These are phyloP conservation scores for Palythoa caribaeorum DNA, from an alignment of 92 coral and sea anemone species.

Conservation along the genomic window DNA sequence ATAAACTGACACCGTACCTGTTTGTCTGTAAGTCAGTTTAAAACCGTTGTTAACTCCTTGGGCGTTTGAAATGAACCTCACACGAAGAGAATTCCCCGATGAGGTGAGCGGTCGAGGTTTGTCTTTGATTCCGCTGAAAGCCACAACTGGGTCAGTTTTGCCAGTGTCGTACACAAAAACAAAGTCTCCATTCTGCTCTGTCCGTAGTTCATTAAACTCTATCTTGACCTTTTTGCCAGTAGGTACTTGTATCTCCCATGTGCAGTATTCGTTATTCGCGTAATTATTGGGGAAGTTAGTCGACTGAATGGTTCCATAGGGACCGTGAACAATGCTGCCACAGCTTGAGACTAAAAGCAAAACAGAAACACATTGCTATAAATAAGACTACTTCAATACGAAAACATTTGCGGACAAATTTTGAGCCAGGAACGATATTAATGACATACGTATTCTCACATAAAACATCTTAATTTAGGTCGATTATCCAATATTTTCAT, in stretches of 20 bases:
- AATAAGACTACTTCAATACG: neutral
- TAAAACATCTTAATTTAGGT: too few species aligned
- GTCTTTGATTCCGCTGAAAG: constrained; percentile 88
- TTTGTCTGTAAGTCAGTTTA: constrained; percentile 81
- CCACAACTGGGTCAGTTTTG: constrained; percentile 86
- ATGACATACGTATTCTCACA: too few species aligned
- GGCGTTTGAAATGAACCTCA: constrained; percentile 88
- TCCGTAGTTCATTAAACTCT: constrained; percentile 83
- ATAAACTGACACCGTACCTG: constrained; percentile 65
- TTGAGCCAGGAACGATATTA: too few species aligned
- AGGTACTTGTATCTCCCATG: constrained; percentile 96
- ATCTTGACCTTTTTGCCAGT: constrained; percentile 90
- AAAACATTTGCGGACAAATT: neutral
- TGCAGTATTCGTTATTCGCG: constrained; percentile 90
- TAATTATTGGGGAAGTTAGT: constrained; percentile 93
- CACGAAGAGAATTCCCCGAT: constrained; percentile 87
- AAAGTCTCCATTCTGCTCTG: constrained; percentile 82
- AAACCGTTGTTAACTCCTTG: constrained; percentile 85
- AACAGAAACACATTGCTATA: neutral
- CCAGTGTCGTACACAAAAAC: constrained; percentile 90
- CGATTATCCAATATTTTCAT: too few species aligned
- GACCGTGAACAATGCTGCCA: constrained; percentile 86
- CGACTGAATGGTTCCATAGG: constrained; percentile 87
- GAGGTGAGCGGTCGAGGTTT: constrained; percentile 95
- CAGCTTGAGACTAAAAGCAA: constrained; percentile 80